Evolutionary conservation across 37 sponge, comb jelly and placozoan genomes (phyloP).

Genomic region (Dysidea cf. avara): DNA sequence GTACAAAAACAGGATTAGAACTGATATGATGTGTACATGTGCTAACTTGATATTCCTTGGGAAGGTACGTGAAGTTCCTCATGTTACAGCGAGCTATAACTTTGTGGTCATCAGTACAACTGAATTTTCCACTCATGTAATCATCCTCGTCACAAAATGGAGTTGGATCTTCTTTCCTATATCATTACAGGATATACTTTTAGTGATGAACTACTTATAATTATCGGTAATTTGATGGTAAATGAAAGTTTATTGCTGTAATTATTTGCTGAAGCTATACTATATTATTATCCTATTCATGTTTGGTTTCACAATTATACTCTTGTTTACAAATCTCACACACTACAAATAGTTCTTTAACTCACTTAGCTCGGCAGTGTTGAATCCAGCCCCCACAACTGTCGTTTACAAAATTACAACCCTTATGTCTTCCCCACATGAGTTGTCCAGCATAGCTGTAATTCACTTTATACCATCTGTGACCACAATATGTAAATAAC

Average conservation of each 20-base stretch:
- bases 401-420: slow-evolving; percentile 66
- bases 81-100: slow-evolving; percentile 24
- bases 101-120: slow-evolving; percentile 31
- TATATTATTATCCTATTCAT: background rate
- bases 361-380: background rate
- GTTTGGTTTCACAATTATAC: background rate
- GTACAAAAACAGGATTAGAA: too few species aligned
- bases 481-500: background rate
- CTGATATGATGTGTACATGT: background rate
- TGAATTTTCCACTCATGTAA: background rate
- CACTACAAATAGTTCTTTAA: background rate
- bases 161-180: background rate
- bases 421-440: slow-evolving; percentile 48
- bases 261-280: background rate
- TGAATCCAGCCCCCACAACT: slow-evolving; percentile 57
- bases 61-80: slow-evolving; percentile 38
- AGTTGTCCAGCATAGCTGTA: slow-evolving; percentile 38
- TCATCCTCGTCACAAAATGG: slow-evolving; percentile 45
- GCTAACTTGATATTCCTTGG: slow-evolving; percentile 35
- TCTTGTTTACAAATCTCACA: background rate
- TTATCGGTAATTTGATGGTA: too few species aligned
- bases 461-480: slow-evolving; percentile 70
- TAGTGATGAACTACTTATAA: too few species aligned
- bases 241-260: background rate
- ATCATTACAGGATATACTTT: background rate